Evolutionary conservation across 2,888 invertebrate species (phyloP).

Genomic region (Congeria kusceri): DNA sequence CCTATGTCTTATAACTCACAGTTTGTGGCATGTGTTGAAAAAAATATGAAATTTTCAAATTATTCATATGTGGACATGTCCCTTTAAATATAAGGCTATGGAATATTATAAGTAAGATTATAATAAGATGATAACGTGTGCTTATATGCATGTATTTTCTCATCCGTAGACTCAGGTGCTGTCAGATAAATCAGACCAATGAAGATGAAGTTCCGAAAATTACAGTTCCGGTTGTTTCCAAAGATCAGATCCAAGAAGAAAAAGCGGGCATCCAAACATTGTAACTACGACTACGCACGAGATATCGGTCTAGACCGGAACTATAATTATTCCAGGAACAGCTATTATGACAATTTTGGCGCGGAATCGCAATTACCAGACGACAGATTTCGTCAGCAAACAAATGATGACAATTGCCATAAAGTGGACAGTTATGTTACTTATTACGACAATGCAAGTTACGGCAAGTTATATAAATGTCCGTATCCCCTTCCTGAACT

Average conservation of each 20-base stretch:
- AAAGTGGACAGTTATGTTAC: neutral
- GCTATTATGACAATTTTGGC: constrained; percentile 57
- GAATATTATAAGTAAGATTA: too few species aligned
- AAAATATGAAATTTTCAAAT: too few species aligned
- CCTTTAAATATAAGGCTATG: too few species aligned
- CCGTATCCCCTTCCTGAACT: constrained; percentile 53
- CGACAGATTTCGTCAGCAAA: neutral
- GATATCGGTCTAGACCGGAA: constrained; percentile 57
- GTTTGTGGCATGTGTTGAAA: too few species aligned
- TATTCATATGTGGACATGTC: too few species aligned
- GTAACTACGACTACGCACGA: constrained; percentile 45
- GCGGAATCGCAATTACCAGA: constrained; percentile 27
- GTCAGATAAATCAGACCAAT: too few species aligned
- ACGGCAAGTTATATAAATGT: constrained; percentile 3
- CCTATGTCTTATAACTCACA: too few species aligned
- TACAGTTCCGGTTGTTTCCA: constrained; percentile 77
- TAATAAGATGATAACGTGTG: too few species aligned
- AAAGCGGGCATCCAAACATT: constrained; percentile 59
- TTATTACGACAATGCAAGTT: neutral
- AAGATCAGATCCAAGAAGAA: constrained; percentile 75
- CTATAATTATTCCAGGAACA: constrained; percentile 45
- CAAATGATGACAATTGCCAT: neutral
- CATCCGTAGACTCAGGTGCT: too few species aligned
- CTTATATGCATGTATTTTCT: too few species aligned
- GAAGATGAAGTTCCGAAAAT: constrained; percentile 78